Evolutionary conservation across 2,113 vertebrate species (phyloP).

Genomic region (Oncorhynchus gorbuscha): DNA sequence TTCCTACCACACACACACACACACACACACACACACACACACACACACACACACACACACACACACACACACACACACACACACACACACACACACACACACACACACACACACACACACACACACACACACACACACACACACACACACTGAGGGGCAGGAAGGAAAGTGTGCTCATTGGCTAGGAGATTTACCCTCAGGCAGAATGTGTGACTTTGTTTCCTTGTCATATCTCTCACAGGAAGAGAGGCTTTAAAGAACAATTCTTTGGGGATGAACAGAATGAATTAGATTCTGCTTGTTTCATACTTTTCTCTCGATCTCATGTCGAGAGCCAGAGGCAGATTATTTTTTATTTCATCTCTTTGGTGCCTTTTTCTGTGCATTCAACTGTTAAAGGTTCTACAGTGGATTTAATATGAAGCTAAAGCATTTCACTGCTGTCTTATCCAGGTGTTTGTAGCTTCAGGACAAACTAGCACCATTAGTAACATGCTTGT

Average conservation of each 20-base stretch:
- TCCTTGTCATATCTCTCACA: background rate
- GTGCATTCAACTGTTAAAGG: background rate
- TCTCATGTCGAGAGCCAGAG: no score
- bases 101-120: background rate
- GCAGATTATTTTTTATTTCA: background rate
- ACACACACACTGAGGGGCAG: background rate
- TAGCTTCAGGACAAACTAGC: no score
- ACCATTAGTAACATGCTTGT: no score
- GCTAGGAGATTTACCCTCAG: background rate
- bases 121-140: background rate
- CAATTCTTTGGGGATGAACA: background rate
- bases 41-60: no score
- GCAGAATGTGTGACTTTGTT: background rate
- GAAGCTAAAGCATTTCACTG: no score
- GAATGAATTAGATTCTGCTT: background rate
- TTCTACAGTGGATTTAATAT: background rate
- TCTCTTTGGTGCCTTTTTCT: background rate
- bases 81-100: background rate
- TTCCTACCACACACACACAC: background rate
- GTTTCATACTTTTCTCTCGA: no score
- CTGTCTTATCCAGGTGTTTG: no score
- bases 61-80: no score
- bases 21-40: no score
- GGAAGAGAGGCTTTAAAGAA: background rate
- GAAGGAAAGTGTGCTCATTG: background rate